Percentiles rank a stretch among this genome's conserved stretches.
Evolutionary conservation across 1,140 invertebrate genomes (phyloP).

Genomic region (Sinonovacula constricta): DNA sequence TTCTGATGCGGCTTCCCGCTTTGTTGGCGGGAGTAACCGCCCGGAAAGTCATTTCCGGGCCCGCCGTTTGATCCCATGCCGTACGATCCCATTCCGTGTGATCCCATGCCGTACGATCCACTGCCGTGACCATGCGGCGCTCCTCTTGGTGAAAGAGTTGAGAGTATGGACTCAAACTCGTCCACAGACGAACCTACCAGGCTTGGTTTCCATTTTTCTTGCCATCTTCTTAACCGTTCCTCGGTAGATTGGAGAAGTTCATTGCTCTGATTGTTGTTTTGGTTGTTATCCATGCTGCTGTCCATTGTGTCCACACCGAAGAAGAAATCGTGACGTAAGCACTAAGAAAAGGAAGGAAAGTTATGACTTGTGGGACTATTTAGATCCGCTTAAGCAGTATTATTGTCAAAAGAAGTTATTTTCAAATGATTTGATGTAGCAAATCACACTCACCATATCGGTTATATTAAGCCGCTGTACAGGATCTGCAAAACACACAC

Average conservation of each 20-base stretch:
- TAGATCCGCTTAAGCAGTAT: no score
- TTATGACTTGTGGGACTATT: no score
- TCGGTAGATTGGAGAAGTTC: conserved; percentile 13
- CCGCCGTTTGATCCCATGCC: neutral
- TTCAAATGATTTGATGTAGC: no score
- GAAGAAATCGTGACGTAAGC: neutral
- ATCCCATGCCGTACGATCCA: neutral
- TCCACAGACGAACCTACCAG: neutral
- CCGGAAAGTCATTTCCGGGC: neutral
- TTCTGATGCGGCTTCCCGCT: neutral
- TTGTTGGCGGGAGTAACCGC: no score
- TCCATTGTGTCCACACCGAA: neutral
- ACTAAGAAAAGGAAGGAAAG: no score
- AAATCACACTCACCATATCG: no score
- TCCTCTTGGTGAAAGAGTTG: neutral
- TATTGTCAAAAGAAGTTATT: no score
- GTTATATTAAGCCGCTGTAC: no score
- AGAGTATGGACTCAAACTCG: conserved; percentile 31
- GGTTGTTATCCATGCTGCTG: neutral
- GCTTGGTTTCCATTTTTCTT: conserved; percentile 6
- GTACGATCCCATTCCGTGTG: neutral
- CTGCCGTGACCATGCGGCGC: neutral
- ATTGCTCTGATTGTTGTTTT: conserved; percentile 15
- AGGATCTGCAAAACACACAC: no score
- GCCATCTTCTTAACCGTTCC: conserved; percentile 11